Conservation (phyloP, 2,888 invertebrate genomes). For the Himalopsyche japonica region DNA sequence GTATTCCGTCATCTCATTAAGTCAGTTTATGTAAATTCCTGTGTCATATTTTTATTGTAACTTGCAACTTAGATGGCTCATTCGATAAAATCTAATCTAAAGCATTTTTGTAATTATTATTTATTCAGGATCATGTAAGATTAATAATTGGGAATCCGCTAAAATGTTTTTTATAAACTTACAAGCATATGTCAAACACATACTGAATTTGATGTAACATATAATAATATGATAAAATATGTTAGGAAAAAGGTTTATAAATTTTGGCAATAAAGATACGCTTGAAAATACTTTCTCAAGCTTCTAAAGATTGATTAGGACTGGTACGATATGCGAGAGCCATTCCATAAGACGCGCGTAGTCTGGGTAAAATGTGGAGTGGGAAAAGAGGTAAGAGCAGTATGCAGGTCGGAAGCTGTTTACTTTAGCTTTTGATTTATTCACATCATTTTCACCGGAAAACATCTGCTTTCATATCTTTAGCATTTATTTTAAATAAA, state of each 20-base stretch:
- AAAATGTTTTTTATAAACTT: too few relatives aligned
- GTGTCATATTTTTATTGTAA: too few relatives aligned
- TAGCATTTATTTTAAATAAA: background rate
- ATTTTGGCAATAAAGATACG: background rate
- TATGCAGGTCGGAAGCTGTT: background rate
- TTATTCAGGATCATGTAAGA: too few relatives aligned
- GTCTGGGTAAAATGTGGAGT: background rate
- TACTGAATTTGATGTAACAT: too few relatives aligned
- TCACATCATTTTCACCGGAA: background rate
- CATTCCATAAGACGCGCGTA: background rate
- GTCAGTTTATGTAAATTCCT: too few relatives aligned
- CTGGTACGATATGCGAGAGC: background rate
- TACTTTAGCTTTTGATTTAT: background rate
- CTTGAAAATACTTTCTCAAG: background rate
- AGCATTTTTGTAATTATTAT: too few relatives aligned
- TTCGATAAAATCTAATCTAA: too few relatives aligned
- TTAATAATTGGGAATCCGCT: too few relatives aligned
- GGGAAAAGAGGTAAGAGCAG: background rate
- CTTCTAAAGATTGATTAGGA: background rate
- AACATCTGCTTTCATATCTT: background rate
- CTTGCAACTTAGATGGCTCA: too few relatives aligned
- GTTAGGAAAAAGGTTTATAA: background rate
- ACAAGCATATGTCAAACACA: too few relatives aligned
- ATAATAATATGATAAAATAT: too few relatives aligned
- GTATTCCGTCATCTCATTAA: too few relatives aligned